Conservation (phyloP, 2,113 vertebrate species). For the Corydoras sp. region DNA sequence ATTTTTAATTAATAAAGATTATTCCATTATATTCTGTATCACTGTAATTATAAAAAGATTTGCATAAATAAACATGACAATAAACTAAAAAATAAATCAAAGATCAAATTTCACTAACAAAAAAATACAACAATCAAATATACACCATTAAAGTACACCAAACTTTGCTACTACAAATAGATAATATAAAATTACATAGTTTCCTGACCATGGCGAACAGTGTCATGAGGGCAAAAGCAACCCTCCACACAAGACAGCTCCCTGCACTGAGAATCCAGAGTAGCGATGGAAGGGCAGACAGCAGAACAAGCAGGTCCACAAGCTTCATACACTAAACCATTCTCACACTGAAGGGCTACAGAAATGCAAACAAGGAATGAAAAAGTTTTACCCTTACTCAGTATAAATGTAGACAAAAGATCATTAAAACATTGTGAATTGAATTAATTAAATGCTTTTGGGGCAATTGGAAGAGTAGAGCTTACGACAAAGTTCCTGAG, state of each 20-base stretch:
- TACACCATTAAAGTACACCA: no score
- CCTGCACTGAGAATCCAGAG: conserved; percentile 60
- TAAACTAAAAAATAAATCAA: no score
- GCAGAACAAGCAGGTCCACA: conserved; percentile 74
- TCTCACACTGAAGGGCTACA: conserved; percentile 83
- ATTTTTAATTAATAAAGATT: no score
- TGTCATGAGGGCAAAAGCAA: conserved; percentile 79
- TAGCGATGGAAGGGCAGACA: conserved; percentile 61
- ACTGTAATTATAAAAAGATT: no score
- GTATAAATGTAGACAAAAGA: no score
- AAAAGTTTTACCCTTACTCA: neutral
- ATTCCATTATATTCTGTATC: no score
- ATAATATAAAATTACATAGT: neutral
- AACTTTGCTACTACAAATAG: neutral
- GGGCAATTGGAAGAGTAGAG: no score
- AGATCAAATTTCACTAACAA: no score
- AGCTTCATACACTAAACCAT: conserved; percentile 74
- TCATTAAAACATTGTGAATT: no score
- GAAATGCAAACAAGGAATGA: neutral
- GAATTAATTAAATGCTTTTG: no score
- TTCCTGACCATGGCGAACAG: conserved; percentile 65
- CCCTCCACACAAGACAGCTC: conserved; percentile 76
- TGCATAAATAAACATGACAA: no score
- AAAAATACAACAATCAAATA: no score
- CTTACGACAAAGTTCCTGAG: conserved; percentile 86